Evolutionary conservation across 2,888 invertebrate species (phyloP).

Genomic region (Xestia xanthographa): DNA sequence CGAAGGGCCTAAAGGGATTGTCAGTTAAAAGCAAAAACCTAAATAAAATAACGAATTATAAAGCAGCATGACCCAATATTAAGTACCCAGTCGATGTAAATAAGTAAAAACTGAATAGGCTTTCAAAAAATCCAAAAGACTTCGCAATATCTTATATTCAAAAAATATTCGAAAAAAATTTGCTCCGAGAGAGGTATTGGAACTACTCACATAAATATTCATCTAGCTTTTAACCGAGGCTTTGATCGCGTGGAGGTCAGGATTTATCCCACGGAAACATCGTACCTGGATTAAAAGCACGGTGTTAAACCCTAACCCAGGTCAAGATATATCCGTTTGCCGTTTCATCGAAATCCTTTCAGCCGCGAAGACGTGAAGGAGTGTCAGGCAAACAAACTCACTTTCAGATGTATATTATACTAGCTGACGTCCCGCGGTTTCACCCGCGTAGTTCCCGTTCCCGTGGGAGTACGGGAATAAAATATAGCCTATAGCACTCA

Average conservation of each 20-base stretch:
- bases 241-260: not conserved
- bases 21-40: not conserved
- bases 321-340: not conserved
- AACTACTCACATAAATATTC: not conserved
- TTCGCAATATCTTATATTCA: not conserved
- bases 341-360: not conserved
- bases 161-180: constrained; percentile 5
- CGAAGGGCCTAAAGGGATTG: too few relatives aligned
- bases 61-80: not conserved
- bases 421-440: too few relatives aligned
- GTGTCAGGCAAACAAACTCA: not conserved
- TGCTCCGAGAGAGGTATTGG: not conserved
- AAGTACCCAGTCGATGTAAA: not conserved
- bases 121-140: not conserved
- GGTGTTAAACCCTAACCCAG: not conserved
- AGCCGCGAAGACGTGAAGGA: not conserved
- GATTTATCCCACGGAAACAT: not conserved
- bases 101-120: not conserved
- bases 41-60: constrained; percentile 1
- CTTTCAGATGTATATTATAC: not conserved
- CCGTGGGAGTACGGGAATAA: too few relatives aligned
- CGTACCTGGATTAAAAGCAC: not conserved
- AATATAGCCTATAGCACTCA: too few relatives aligned
- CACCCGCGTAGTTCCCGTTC: too few relatives aligned
- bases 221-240: not conserved